Evolutionary conservation across 2,888 invertebrate species (phyloP).

Genomic region (Aleiodes testaceus): DNA sequence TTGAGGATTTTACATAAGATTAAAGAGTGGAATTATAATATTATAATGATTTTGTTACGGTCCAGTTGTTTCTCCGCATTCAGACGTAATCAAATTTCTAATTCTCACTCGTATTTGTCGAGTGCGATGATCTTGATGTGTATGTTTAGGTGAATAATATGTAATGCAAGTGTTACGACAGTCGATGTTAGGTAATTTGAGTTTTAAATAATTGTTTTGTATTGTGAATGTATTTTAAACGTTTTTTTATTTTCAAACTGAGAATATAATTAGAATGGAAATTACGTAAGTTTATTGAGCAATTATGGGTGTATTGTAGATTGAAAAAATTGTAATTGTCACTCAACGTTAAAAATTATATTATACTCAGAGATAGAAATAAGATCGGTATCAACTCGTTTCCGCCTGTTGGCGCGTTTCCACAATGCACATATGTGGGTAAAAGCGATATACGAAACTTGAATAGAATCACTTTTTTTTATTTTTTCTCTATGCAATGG

Average conservation of each 20-base stretch:
- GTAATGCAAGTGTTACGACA: constrained; percentile 33
- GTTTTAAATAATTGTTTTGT: constrained; percentile 29
- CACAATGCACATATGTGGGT: constrained; percentile 2
- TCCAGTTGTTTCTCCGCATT: not conserved
- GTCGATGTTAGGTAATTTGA: constrained; percentile 31
- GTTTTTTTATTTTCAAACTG: no score
- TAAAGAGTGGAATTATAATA: constrained; percentile 31
- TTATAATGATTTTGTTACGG: constrained; percentile 28
- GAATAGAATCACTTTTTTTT: not conserved
- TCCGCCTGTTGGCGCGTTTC: constrained; percentile 26
- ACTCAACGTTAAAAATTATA: constrained; percentile 17
- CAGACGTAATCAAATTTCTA: constrained; percentile 26
- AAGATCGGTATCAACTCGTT: constrained; percentile 27
- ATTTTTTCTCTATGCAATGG: constrained; percentile 22
- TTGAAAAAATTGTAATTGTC: not conserved
- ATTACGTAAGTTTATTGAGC: not conserved
- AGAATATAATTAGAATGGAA: no score
- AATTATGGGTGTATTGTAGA: not conserved
- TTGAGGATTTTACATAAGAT: not conserved
- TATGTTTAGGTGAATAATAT: constrained; percentile 15
- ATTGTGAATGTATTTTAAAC: not conserved
- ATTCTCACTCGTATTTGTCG: constrained; percentile 19
- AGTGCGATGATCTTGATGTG: constrained; percentile 20
- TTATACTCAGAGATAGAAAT: constrained; percentile 8
- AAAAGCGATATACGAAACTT: not conserved